Base-by-base conservation (phyloP, 2,888 invertebrate species). In the Pediacus dermestoides region DNA sequence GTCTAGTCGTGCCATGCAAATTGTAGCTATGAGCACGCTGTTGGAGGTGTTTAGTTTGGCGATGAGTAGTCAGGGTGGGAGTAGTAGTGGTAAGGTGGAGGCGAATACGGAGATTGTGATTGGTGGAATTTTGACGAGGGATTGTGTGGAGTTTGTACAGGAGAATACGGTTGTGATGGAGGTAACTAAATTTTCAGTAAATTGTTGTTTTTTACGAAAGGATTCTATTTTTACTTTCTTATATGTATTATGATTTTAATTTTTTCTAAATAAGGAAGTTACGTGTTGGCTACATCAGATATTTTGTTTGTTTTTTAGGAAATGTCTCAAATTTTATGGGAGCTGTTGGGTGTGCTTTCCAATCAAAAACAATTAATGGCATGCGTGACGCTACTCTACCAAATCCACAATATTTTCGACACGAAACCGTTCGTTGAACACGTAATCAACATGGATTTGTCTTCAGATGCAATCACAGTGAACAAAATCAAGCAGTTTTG, bases 381-480 rank as follows among this genome's bases (percentile, higher is more conserved):
- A 30, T 78, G 80, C 47, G 81, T 85, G 3, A 82, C 84, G 26
- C 66, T 91, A 10, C 70, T 91, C 2, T 81, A 87, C 59, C 84
- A 85, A 58, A 72, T 91, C 25, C 89, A 90, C 63, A 85, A 87
- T 56, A 78, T 76, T 66, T 82, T 53, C 70, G 76, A 52, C 58
- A 61, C 64, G 71, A 56, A 73, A 66, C 50, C 68, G 3, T 67
- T 75, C n/a, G 86, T 87, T 30, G 87, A 88, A 60, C 77, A 81
- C 42, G 77, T 85, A 0, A 81, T 87, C 31, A 81, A 78, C 3
- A 50, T 55, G 23, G 66, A 72, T 23, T 58, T 77, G 16, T 70
- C 72, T 1, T 61, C 63, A 11, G 72, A 72, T 11, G 67, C 66
- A 38, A 58, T 70, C 13, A 70, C 68, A 39, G 70, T 80, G n/a